Base-by-base conservation (phyloP, 2,888 invertebrate genomes). In the Apeira syringaria region DNA sequence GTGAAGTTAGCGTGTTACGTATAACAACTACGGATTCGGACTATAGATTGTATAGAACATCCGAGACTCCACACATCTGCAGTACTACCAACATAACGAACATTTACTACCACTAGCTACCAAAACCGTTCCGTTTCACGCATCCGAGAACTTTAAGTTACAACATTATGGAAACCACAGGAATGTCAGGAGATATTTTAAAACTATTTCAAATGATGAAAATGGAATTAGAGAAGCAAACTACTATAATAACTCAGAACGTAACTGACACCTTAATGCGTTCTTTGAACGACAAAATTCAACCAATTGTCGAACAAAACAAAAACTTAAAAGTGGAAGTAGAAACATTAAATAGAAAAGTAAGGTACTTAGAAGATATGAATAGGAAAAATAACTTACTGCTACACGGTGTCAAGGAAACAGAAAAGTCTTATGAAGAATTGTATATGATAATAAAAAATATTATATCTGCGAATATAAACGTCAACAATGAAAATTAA, bases 321-420 rank as follows among this genome's bases (percentile, higher is more conserved):
- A 38, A 42, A 47, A 15, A 9, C 2, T 10, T 52, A 2, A 42
- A 42, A 36, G 10, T 17, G 1, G 47, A 47, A 20, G 22, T 41
- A 9, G 12, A 46, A 35, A 20, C 4, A 18, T 22, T 48, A n/a
- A 41, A 46, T 7, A 22, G 20, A 8, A 48, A 48, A 45, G 13
- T 48, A 5, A 37, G 26, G 12, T n/a, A 24, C 4, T 38, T 52
- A 8, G 48, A 52, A 25, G 30, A 40, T 2, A 12, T n/a, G 10
- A 29, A 26, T 18, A 40, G 29, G 7, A 48, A 29, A 33, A 52
- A 48, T 26, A 52, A 52, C 22, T 5, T 48, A n/a, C 15, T 52
- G 24, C 3, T 52, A 27, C 48, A 52, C 25, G 48, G 52, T 4
- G 9, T 52, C 5, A 37, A 27, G 22, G 48, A 52, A 49, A 43